These are phyloP conservation scores for Hippoglossus stenolepis DNA, from an alignment of 2,113 vertebrate species.

Conservation along the genomic window DNA sequence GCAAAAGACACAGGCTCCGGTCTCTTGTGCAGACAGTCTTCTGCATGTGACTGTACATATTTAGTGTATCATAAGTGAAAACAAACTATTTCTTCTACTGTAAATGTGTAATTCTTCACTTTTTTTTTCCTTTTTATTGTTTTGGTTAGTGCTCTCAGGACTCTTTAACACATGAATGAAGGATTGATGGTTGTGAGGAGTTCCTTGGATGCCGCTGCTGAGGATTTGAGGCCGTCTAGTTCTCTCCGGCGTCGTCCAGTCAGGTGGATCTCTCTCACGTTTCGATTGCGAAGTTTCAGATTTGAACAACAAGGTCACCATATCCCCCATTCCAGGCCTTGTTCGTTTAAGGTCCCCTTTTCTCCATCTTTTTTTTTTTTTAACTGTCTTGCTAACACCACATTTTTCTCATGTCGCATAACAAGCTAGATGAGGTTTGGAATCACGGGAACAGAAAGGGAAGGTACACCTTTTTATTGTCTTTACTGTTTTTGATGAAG, in stretches of 20 bases:
- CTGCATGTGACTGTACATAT: constrained; percentile 84
- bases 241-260: constrained; percentile 55
- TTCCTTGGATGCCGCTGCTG: constrained; percentile 58
- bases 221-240: constrained; percentile 51
- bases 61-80: constrained; percentile 89
- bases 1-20: constrained; percentile 74
- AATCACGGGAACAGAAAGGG: constrained; percentile 45
- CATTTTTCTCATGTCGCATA: constrained; percentile 47
- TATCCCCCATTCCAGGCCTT: constrained; percentile 62
- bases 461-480: constrained; percentile 51
- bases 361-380: constrained; percentile 14
- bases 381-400: constrained; percentile 64
- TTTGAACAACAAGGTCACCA: constrained; percentile 63
- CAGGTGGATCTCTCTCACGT: constrained; percentile 68
- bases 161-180: constrained; percentile 87
- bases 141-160: constrained; percentile 99
- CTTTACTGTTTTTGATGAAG: constrained; percentile 44
- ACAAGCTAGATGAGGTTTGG: constrained; percentile 40
- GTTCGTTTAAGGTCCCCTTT: constrained; percentile 48
- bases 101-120: constrained; percentile 88
- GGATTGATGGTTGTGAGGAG: constrained; percentile 77
- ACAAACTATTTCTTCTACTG: constrained; percentile 90
- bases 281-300: constrained; percentile 42
- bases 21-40: constrained; percentile 73
- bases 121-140: constrained; percentile 85